phyloP scores from a whole-genome alignment of 2,797 vertebrate species.

The Semotilus atromaculatus region DNA sequence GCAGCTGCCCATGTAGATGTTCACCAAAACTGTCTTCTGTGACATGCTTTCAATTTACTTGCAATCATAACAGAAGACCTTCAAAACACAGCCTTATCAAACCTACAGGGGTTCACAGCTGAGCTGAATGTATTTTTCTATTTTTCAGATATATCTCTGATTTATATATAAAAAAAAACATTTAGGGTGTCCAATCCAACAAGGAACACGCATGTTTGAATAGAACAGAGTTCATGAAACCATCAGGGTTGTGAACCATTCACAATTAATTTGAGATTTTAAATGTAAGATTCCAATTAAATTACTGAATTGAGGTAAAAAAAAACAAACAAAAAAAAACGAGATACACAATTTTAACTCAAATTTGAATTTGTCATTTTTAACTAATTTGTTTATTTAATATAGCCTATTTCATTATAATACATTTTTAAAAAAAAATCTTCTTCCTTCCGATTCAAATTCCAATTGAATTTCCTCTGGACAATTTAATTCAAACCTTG shows the following conservation, averaged over 20 bases:
- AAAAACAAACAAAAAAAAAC: background rate
- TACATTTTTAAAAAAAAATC: background rate
- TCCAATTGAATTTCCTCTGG: background rate
- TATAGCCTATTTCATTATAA: background rate
- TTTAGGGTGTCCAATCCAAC: background rate
- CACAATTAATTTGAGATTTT: background rate
- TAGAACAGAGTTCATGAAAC: background rate
- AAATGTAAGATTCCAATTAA: background rate
- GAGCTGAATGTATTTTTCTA: background rate
- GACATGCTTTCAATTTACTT: slow-evolving; percentile 49
- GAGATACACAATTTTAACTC: background rate
- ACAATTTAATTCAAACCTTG: background rate
- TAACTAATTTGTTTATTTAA: background rate
- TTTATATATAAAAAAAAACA: background rate
- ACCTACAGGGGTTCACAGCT: background rate
- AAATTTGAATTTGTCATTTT: background rate
- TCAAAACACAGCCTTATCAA: slow-evolving; percentile 3
- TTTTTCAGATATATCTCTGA: background rate
- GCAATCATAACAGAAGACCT: slow-evolving; percentile 23
- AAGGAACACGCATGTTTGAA: background rate
- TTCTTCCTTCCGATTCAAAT: background rate
- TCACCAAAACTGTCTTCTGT: slow-evolving; percentile 7
- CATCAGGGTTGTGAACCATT: background rate
- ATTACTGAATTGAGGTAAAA: background rate
- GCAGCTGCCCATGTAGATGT: slow-evolving; percentile 41